These are phyloP conservation scores for Napeogenes sylphis DNA, from an alignment of 2,888 invertebrate species.

Conservation along the genomic window DNA sequence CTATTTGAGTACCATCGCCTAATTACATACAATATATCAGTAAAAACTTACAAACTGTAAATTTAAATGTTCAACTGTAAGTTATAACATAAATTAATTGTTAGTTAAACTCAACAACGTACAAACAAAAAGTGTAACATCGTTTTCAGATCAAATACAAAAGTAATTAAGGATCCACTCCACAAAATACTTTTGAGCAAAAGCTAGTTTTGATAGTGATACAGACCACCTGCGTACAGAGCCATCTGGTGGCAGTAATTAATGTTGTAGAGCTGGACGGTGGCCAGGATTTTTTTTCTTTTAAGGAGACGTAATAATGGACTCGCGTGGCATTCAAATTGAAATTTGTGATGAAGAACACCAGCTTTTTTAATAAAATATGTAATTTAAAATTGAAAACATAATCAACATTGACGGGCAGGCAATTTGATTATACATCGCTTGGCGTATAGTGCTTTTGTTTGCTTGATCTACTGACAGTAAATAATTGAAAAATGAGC, in stretches of 20 bases:
- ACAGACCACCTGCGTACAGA: conserved; percentile 47
- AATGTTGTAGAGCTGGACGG: conserved; percentile 50
- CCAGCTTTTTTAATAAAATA: not conserved
- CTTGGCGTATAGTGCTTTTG: too few relatives aligned
- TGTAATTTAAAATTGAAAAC: too few relatives aligned
- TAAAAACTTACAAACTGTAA: too few relatives aligned
- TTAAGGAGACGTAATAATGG: conserved; percentile 16
- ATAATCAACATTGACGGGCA: too few relatives aligned
- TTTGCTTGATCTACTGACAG: too few relatives aligned
- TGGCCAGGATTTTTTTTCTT: conserved; percentile 43
- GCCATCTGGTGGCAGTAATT: conserved; percentile 64
- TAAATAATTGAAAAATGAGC: too few relatives aligned
- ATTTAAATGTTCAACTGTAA: too few relatives aligned
- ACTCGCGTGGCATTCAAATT: conserved; percentile 11
- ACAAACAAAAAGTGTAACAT: not conserved
- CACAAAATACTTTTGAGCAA: conserved; percentile 12
- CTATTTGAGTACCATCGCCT: too few relatives aligned
- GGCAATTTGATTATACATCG: too few relatives aligned
- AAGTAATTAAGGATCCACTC: conserved; percentile 14
- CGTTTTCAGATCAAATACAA: conserved; percentile 7
- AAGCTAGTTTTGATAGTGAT: conserved; percentile 29
- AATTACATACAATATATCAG: too few relatives aligned
- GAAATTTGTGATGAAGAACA: not conserved
- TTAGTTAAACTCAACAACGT: not conserved
- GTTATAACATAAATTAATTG: too few relatives aligned